Conservation (phyloP, 2,888 invertebrate species). For the Dasysyrphus albostriatus region DNA sequence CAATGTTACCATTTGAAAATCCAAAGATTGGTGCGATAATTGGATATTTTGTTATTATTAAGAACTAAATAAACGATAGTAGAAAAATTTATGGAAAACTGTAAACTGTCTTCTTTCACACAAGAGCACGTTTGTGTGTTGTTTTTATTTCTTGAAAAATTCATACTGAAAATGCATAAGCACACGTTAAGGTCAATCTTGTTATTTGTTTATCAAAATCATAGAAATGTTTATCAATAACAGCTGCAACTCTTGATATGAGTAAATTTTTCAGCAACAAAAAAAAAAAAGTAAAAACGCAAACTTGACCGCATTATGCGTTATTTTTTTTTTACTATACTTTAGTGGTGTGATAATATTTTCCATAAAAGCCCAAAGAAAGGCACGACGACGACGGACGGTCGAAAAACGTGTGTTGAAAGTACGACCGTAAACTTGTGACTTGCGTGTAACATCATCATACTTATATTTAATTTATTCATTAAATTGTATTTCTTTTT, state of each 20-base stretch:
- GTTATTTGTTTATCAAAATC: not conserved
- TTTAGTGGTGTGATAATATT: too few relatives aligned
- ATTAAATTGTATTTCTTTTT: not conserved
- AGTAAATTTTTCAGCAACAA: not conserved
- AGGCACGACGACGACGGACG: not conserved
- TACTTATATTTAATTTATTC: not conserved
- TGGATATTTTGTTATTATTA: too few relatives aligned
- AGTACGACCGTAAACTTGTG: slow-evolving; percentile 7
- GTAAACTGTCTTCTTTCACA: not conserved
- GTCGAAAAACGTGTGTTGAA: not conserved
- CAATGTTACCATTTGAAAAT: too few relatives aligned
- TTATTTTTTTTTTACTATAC: too few relatives aligned
- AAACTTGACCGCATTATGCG: not conserved
- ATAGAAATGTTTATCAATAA: not conserved
- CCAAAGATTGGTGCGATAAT: too few relatives aligned
- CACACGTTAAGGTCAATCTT: too few relatives aligned
- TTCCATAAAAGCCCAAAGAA: not conserved
- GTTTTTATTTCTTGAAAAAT: not conserved
- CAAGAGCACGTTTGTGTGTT: not conserved
- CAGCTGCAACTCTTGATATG: not conserved
- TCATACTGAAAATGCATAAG: not conserved
- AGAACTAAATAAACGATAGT: too few relatives aligned
- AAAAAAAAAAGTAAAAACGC: not conserved
- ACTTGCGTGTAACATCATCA: not conserved
- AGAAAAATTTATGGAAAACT: too few relatives aligned